Conservation (phyloP, 1,140 invertebrate genomes). For the Tetragnatha versicolor region DNA sequence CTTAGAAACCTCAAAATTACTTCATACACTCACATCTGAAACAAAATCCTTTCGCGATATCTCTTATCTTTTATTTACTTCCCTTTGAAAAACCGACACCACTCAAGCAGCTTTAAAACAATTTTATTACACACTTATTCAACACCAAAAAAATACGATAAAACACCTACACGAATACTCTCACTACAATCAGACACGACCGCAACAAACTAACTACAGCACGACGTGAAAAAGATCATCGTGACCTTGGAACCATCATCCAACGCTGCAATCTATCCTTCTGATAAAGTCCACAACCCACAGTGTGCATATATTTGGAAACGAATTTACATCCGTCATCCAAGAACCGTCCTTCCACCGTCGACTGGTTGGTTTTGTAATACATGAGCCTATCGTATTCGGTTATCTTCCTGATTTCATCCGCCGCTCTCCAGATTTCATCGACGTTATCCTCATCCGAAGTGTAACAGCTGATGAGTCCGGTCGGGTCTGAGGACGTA, state of each 20-base stretch:
- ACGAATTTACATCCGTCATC: background rate
- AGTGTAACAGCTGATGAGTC: background rate
- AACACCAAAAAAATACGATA: no score
- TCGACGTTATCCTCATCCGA: background rate
- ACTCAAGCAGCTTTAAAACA: no score
- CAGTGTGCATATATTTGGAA: conserved; percentile 1
- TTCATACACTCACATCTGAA: no score
- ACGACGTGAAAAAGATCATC: no score
- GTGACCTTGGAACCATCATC: background rate
- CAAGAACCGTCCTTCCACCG: background rate
- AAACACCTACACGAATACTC: no score
- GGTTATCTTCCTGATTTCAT: background rate
- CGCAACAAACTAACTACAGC: no score
- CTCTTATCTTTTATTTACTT: no score
- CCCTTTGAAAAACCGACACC: no score
- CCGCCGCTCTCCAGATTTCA: background rate
- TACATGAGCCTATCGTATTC: background rate
- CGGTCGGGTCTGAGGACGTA: background rate
- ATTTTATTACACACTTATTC: no score
- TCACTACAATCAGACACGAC: no score
- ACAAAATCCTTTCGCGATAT: no score
- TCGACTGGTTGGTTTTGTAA: background rate
- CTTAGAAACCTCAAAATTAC: no score
- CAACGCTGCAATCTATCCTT: background rate
- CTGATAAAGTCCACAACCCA: background rate